These are phyloP conservation scores for Mohoua ochrocephala DNA, from an alignment of 2,113 vertebrate species.

Conservation along the genomic window DNA sequence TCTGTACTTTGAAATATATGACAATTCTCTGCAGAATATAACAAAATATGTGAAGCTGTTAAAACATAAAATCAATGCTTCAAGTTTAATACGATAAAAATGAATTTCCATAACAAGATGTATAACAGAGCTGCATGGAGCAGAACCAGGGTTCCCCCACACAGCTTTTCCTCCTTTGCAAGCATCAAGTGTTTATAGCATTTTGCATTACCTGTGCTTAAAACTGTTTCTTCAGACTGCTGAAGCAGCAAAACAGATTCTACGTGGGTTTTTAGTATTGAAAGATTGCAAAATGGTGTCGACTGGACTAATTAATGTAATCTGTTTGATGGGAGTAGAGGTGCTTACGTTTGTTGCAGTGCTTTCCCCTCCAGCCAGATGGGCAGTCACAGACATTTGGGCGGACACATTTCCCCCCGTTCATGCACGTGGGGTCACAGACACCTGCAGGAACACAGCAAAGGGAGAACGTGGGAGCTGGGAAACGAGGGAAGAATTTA, in stretches of 20 bases:
- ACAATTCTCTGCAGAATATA: slow-evolving; percentile 58
- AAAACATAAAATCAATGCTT: slow-evolving; percentile 64
- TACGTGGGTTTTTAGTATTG: background rate
- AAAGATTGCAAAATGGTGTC: background rate
- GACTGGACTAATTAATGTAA: background rate
- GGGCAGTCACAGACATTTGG: slow-evolving; percentile 79
- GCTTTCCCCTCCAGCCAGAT: slow-evolving; percentile 69
- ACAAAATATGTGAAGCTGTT: slow-evolving; percentile 56
- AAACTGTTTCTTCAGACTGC: background rate
- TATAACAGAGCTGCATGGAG: slow-evolving; percentile 22
- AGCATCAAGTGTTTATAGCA: background rate
- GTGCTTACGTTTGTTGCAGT: slow-evolving; percentile 72
- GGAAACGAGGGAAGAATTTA: background rate
- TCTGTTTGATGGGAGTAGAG: background rate
- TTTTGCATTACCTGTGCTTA: background rate
- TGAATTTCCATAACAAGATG: slow-evolving; percentile 68
- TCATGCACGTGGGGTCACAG: slow-evolving; percentile 79
- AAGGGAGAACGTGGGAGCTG: background rate
- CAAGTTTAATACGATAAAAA: slow-evolving; percentile 59
- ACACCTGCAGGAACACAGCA: slow-evolving; percentile 65
- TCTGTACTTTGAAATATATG: slow-evolving; percentile 62
- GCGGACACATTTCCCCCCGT: slow-evolving; percentile 71
- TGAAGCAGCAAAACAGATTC: background rate
- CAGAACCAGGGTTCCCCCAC: background rate
- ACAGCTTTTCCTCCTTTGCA: background rate